Conservation (phyloP, 2,888 invertebrate species). For the Pristionchus mayeri region DNA sequence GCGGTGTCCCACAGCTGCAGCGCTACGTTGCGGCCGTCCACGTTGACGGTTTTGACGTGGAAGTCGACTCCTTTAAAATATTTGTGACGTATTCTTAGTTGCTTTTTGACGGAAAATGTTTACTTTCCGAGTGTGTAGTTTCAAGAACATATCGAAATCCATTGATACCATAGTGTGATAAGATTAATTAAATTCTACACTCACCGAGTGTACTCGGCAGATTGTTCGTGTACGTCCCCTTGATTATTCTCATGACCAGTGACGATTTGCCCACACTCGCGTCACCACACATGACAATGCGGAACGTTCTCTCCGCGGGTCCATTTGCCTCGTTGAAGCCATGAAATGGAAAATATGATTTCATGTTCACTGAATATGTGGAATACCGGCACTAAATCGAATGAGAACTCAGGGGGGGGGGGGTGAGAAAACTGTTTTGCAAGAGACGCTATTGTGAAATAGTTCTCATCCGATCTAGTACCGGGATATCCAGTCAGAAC, state of each 20-base stretch:
- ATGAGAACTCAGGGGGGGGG: too few relatives aligned
- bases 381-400: neutral
- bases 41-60: constrained; percentile 80
- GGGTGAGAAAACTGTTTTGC: too few relatives aligned
- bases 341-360: too few relatives aligned
- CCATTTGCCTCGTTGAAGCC: constrained; percentile 63
- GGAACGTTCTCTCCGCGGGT: constrained; percentile 81
- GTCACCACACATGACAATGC: constrained; percentile 81
- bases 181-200: too few relatives aligned
- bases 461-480: too few relatives aligned
- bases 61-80: constrained; percentile 81
- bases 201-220: constrained; percentile 81
- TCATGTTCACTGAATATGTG: too few relatives aligned
- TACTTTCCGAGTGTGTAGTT: too few relatives aligned
- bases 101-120: too few relatives aligned
- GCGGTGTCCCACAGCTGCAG: constrained; percentile 82
- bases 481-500: too few relatives aligned
- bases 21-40: constrained; percentile 79
- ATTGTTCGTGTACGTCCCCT: constrained; percentile 80
- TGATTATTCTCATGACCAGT: constrained; percentile 81
- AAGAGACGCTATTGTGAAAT: too few relatives aligned
- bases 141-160: too few relatives aligned
- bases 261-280: constrained; percentile 82
- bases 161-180: too few relatives aligned
- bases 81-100: neutral